A percentile compares a stretch with the other conserved stretches of the same genome.
Conservation (phyloP, 2,888 invertebrate species). For the Lymantria dispar region DNA sequence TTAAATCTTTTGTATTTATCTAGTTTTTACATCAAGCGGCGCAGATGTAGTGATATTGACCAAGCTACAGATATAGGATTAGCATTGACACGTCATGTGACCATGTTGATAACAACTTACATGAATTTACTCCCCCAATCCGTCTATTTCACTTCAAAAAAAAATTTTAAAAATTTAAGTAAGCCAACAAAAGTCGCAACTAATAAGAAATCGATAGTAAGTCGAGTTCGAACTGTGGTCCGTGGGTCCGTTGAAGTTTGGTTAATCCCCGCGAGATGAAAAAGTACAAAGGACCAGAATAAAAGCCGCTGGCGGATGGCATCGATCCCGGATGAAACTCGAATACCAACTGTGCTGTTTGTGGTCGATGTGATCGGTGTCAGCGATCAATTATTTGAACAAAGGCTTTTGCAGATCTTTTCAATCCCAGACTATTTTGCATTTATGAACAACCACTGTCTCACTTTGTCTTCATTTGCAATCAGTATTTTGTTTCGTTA, state of each 20-base stretch:
- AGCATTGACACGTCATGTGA: too few species aligned
- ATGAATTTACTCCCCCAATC: too few species aligned
- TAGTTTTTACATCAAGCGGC: too few species aligned
- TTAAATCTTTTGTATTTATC: too few species aligned
- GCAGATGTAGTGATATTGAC: too few species aligned
- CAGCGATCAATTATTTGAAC: slow-evolving; percentile 27
- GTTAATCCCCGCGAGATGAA: slow-evolving; percentile 75
- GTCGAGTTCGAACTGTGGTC: slow-evolving; percentile 44
- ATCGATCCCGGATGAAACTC: slow-evolving; percentile 62
- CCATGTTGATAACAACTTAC: too few species aligned
- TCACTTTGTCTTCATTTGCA: background rate
- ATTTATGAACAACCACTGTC: background rate
- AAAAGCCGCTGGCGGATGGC: slow-evolving; percentile 55
- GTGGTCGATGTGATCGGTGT: slow-evolving; percentile 30
- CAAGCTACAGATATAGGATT: too few species aligned
- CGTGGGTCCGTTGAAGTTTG: slow-evolving; percentile 55
- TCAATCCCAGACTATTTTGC: background rate
- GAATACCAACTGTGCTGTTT: slow-evolving; percentile 49
- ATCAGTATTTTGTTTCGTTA: background rate
- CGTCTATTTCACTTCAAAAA: background rate
- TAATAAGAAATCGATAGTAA: slow-evolving; percentile 53
- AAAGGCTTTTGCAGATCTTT: slow-evolving; percentile 1
- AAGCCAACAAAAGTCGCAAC: slow-evolving; percentile 41
- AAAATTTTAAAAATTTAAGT: slow-evolving; percentile 11
- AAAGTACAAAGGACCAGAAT: slow-evolving; percentile 68